Percentiles rank a stretch among this genome's conserved stretches.
Evolutionary conservation across 1,140 invertebrate species (phyloP).

Genomic region (Diorhabda elongata): DNA sequence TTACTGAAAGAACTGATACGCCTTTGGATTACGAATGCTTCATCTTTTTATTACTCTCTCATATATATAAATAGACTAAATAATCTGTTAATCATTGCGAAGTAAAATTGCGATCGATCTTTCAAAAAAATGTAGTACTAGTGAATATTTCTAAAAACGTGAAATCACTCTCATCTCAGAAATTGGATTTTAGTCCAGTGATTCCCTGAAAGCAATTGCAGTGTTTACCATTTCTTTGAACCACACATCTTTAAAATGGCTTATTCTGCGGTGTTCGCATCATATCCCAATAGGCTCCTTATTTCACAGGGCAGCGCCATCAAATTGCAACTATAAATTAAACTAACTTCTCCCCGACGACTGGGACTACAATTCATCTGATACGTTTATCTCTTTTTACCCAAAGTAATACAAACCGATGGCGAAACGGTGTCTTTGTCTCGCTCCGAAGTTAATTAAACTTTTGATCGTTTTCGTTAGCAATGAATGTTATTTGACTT

Average conservation of each 20-base stretch:
- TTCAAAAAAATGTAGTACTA: too few species aligned
- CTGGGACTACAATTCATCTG: slow-evolving; percentile 37
- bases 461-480: slow-evolving; percentile 37
- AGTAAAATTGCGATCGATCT: too few species aligned
- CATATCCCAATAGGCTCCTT: slow-evolving; percentile 32
- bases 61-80: too few species aligned
- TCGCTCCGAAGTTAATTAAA: slow-evolving; percentile 37
- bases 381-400: slow-evolving; percentile 28
- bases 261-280: slow-evolving; percentile 31
- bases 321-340: slow-evolving; percentile 41
- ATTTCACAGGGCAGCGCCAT: slow-evolving; percentile 35
- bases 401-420: slow-evolving; percentile 2
- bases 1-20: too few species aligned
- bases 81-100: too few species aligned
- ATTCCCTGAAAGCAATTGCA: slow-evolving; percentile 10
- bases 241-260: slow-evolving; percentile 34
- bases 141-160: too few species aligned
- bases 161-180: too few species aligned
- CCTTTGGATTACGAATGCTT: too few species aligned
- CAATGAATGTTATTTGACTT: slow-evolving; percentile 32
- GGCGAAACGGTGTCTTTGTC: slow-evolving; percentile 24
- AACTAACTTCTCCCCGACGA: slow-evolving; percentile 39
- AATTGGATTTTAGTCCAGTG: neutral
- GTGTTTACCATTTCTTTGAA: slow-evolving; percentile 35
- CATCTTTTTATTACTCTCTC: too few species aligned